A percentile compares a stretch with the other conserved stretches of the same genome.
Evolutionary conservation across 2,797 vertebrate species (phyloP).

Genomic region (Rhinichthys osculus): DNA sequence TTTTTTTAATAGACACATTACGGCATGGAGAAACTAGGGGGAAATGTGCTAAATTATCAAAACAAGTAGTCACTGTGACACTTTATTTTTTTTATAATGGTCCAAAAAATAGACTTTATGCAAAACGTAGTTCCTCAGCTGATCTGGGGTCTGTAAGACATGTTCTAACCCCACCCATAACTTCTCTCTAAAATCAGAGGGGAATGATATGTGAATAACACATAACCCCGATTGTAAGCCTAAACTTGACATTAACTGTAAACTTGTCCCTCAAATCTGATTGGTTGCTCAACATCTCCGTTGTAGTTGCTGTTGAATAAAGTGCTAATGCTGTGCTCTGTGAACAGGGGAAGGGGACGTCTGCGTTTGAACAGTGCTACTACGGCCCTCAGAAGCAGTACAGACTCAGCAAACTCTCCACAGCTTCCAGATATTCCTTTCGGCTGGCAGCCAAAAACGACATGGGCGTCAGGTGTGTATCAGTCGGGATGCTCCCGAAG

Average conservation of each 20-base stretch:
- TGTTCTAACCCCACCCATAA: neutral
- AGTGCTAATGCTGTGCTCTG: constrained; percentile 21
- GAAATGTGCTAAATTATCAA: neutral
- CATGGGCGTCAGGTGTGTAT: constrained; percentile 89
- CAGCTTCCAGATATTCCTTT: constrained; percentile 95
- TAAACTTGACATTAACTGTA: too few species aligned
- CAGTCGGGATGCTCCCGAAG: neutral
- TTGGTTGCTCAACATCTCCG: neutral
- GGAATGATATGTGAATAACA: too few species aligned
- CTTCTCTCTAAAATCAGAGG: neutral
- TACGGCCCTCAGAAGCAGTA: constrained; percentile 93
- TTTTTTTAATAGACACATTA: neutral
- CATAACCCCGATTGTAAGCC: too few species aligned
- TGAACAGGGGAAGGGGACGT: constrained; percentile 89
- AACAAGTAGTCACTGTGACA: neutral
- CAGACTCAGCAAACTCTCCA: constrained; percentile 92
- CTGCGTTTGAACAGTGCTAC: constrained; percentile 91
- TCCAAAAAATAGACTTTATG: neutral
- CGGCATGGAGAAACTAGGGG: neutral
- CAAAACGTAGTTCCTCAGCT: neutral
- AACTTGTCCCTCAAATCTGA: neutral
- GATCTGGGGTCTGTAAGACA: neutral
- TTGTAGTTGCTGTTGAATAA: neutral
- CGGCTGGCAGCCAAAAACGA: constrained; percentile 96
- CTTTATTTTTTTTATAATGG: neutral